These are phyloP conservation scores for Grammomys surdaster DNA, from an alignment of 2,113 vertebrate species.

Conservation along the genomic window DNA sequence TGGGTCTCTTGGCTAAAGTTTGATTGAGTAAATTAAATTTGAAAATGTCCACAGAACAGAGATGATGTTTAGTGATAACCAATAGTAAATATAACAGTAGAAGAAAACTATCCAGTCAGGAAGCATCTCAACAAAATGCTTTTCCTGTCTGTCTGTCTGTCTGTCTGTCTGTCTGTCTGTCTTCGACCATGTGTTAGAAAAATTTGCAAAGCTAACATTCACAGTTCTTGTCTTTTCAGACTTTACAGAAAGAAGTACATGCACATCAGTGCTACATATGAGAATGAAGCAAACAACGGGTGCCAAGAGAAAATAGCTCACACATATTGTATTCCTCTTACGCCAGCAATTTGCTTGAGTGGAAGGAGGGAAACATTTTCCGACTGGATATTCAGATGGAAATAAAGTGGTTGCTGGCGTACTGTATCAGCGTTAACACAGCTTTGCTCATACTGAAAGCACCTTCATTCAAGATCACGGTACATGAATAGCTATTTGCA, in stretches of 20 bases:
- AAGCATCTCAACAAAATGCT: constrained; percentile 83
- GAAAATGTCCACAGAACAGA: background rate
- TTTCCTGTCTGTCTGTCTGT: constrained; percentile 9
- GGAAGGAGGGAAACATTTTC: background rate
- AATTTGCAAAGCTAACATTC: background rate
- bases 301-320: background rate
- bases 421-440: background rate
- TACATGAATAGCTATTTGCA: background rate
- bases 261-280: background rate
- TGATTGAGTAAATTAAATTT: constrained; percentile 40
- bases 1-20: background rate
- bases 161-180: background rate
- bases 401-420: background rate
- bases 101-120: background rate
- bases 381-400: background rate
- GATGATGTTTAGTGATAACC: background rate
- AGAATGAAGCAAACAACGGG: constrained; percentile 8
- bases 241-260: constrained; percentile 4
- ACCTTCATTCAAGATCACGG: background rate
- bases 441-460: background rate
- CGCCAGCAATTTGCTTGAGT: background rate
- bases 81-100: background rate
- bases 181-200: background rate
- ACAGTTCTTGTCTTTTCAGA: background rate
- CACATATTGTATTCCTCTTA: background rate